These are phyloP conservation scores for Tetraodon nigroviridis DNA, from an alignment of 2,113 vertebrate genomes.

Conservation along the genomic window DNA sequence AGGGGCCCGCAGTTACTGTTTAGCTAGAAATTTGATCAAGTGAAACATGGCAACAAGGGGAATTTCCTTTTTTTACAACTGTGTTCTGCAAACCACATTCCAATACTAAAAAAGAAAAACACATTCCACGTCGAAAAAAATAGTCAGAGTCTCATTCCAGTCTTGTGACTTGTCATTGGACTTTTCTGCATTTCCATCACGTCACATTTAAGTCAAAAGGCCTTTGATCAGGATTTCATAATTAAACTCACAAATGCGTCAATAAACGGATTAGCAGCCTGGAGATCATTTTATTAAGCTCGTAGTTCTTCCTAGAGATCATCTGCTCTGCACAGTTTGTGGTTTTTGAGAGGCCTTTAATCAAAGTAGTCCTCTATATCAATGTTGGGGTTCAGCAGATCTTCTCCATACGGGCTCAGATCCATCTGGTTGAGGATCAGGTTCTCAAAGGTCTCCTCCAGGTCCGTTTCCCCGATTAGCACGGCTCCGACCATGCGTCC, in stretches of 20 bases:
- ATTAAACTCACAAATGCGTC: conserved; percentile 1
- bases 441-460: conserved; percentile 98
- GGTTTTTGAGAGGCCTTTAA: conserved; percentile 37
- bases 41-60: conserved; percentile 27
- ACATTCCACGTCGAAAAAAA: conserved; percentile 9
- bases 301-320: not conserved
- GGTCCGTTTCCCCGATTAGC: conserved; percentile 89
- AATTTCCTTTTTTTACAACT: conserved; percentile 3
- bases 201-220: not conserved
- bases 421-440: conserved; percentile 97
- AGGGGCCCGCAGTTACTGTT: conserved; percentile 20
- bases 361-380: conserved; percentile 99
- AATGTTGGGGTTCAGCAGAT: conserved; percentile 88
- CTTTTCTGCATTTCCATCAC: not conserved
- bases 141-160: not conserved
- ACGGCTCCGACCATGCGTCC: conserved; percentile 91
- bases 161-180: not conserved
- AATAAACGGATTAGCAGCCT: too few relatives aligned
- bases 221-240: too few relatives aligned
- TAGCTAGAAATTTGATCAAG: conserved; percentile 36
- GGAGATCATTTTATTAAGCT: too few relatives aligned
- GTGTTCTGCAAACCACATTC: not conserved
- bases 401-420: conserved; percentile 85
- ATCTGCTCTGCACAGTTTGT: not conserved
- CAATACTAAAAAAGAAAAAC: not conserved